These are phyloP conservation scores for Onchidella celtica DNA, from an alignment of 2,888 invertebrate species.

Conservation along the genomic window DNA sequence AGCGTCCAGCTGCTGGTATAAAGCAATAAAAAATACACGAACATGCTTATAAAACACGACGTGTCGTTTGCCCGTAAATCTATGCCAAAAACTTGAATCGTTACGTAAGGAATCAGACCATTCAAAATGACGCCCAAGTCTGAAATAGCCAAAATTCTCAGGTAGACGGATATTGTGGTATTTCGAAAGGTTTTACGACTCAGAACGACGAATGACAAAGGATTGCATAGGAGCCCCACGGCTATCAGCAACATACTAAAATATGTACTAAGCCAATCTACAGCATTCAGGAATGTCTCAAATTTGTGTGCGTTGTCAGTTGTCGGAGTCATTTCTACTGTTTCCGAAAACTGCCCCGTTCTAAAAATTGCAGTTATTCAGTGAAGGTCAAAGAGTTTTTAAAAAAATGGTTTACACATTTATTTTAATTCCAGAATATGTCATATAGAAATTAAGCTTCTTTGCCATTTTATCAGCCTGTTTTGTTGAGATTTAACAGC, in stretches of 20 bases:
- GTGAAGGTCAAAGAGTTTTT: no score
- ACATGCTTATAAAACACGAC: background rate
- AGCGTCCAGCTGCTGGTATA: slow-evolving; percentile 8
- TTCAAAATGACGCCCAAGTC: slow-evolving; percentile 17
- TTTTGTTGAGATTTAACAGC: no score
- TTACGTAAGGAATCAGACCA: slow-evolving; percentile 7
- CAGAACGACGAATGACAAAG: background rate
- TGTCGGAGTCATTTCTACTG: background rate
- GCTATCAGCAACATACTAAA: background rate
- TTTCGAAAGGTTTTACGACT: background rate
- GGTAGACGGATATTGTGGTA: background rate
- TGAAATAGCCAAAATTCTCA: background rate
- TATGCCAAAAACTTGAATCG: background rate
- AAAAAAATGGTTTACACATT: no score
- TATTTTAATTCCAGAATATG: no score
- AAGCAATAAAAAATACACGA: background rate
- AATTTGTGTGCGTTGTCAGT: background rate
- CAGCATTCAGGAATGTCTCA: background rate
- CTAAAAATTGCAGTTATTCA: no score
- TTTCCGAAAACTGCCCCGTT: no score
- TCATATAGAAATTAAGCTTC: no score
- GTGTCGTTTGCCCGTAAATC: background rate
- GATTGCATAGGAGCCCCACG: background rate
- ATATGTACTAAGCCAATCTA: background rate
- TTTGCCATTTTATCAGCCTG: no score